Evolutionary conservation across 2,888 invertebrate genomes (phyloP).

Genomic region (Punctoribates punctum): DNA sequence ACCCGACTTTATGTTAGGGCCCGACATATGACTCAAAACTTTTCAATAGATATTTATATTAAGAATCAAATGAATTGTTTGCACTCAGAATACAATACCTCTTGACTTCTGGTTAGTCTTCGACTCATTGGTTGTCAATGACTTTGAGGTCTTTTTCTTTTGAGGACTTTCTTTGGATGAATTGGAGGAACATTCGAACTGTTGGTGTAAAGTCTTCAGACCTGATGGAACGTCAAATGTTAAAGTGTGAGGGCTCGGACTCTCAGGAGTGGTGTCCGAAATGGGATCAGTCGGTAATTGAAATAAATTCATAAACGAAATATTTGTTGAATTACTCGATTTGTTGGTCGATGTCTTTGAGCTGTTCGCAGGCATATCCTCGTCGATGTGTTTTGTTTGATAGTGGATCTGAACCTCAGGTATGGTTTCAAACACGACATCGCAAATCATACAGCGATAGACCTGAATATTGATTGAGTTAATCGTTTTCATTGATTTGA

Average conservation of each 20-base stretch:
- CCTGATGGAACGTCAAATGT: conserved; percentile 30
- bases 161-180: not conserved
- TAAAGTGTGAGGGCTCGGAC: not conserved
- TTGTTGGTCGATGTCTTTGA: not conserved
- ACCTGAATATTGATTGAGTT: not conserved
- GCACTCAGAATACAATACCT: not conserved
- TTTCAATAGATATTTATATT: not conserved
- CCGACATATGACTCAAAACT: not conserved
- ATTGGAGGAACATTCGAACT: not conserved
- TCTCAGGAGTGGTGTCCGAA: not conserved
- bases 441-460: conserved; percentile 25
- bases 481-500: not conserved
- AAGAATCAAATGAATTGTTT: not conserved
- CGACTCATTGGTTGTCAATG: not conserved
- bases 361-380: not conserved
- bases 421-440: conserved; percentile 14
- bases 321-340: not conserved
- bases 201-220: conserved; percentile 28
- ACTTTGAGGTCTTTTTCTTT: not conserved
- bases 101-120: conserved; percentile 1
- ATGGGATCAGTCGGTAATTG: not conserved
- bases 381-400: not conserved
- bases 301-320: conserved; percentile 6
- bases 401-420: conserved; percentile 13
- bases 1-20: conserved; percentile 2